Conservation (phyloP, 2,888 invertebrate species). For the Conchocele bisecta region DNA sequence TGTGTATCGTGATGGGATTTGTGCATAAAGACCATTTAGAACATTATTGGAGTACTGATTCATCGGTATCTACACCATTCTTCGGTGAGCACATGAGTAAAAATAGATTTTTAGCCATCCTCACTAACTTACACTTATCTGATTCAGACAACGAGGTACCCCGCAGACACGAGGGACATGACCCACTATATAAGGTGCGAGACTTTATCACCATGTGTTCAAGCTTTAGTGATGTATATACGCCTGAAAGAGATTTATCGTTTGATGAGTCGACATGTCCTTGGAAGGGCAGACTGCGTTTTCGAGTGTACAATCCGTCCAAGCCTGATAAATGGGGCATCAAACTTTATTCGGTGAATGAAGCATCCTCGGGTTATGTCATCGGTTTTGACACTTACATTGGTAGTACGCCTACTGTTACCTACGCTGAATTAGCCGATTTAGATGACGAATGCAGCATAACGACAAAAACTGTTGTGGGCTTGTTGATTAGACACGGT, state of each 20-base stretch:
- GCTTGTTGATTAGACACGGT: too few species aligned
- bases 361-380: slow-evolving; percentile 11
- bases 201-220: neutral
- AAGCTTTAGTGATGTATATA: neutral
- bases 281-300: slow-evolving; percentile 2
- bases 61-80: slow-evolving; percentile 3
- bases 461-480: too few species aligned
- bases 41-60: neutral
- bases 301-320: slow-evolving; percentile 3
- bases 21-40: neutral
- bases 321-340: neutral
- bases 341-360: slow-evolving; percentile 8
- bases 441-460: slow-evolving; percentile 1
- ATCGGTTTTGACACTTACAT: slow-evolving; percentile 13
- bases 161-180: neutral
- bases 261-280: slow-evolving; percentile 16
- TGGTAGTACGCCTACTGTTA: neutral
- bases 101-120: slow-evolving; percentile 3
- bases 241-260: neutral
- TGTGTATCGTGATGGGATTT: neutral
- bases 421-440: neutral
- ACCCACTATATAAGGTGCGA: slow-evolving; percentile 1
- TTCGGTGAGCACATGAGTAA: slow-evolving; percentile 6
- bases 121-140: too few species aligned
- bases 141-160: too few species aligned